These are phyloP conservation scores for Drosophila sordidula DNA, from an alignment of 2,888 invertebrate species.

Conservation along the genomic window DNA sequence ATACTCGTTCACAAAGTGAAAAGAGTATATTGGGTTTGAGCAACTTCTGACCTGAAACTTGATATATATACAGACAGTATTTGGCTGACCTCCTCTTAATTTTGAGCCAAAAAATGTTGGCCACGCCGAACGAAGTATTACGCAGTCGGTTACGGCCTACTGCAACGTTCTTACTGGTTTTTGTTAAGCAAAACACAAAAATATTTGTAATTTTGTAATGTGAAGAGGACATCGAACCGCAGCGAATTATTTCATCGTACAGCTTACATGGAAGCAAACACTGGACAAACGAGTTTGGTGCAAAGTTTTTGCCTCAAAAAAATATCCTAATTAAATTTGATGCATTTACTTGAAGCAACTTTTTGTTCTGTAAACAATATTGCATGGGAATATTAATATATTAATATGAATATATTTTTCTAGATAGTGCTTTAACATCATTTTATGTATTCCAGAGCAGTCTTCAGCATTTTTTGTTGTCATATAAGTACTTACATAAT, in stretches of 20 bases:
- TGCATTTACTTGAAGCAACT: background rate
- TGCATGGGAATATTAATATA: too few relatives aligned
- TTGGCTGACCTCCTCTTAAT: too few relatives aligned
- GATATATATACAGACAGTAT: too few relatives aligned
- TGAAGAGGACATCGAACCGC: conserved; percentile 45
- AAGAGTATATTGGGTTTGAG: too few relatives aligned
- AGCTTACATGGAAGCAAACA: conserved; percentile 16
- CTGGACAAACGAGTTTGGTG: conserved; percentile 27
- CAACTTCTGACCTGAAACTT: too few relatives aligned
- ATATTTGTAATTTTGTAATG: background rate
- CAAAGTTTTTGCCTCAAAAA: background rate
- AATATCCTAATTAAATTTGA: background rate
- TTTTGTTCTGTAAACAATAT: background rate
- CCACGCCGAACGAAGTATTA: too few relatives aligned
- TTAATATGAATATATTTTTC: too few relatives aligned
- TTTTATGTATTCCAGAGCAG: conserved; percentile 1
- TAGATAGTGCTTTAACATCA: background rate
- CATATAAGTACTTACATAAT: conserved; percentile 15
- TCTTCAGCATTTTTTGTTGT: background rate
- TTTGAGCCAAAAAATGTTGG: too few relatives aligned
- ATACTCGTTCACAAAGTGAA: too few relatives aligned
- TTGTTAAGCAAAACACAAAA: conserved; percentile 7
- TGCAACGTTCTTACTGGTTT: too few relatives aligned
- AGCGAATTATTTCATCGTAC: conserved; percentile 9
- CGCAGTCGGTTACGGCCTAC: too few relatives aligned